phyloP scores from a whole-genome alignment of 2,888 invertebrate species.

The Hydropsyche betteni region DNA sequence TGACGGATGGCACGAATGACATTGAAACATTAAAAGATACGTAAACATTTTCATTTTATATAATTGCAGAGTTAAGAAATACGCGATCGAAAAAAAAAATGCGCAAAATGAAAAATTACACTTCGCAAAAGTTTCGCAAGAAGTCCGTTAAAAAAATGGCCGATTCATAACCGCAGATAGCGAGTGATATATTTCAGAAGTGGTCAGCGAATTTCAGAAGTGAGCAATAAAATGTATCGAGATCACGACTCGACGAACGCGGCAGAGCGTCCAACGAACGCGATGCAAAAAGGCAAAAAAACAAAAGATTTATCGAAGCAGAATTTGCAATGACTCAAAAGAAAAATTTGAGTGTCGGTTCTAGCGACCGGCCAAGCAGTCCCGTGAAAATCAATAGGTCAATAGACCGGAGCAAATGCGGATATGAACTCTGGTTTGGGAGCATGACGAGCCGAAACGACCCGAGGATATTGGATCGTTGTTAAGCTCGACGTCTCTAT shows the following conservation, averaged over 20 bases:
- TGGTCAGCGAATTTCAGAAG: neutral
- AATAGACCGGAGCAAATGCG: conserved; percentile 39
- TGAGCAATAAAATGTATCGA: neutral
- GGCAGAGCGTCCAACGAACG: neutral
- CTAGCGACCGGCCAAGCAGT: neutral
- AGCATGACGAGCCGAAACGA: conserved; percentile 27
- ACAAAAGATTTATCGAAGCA: neutral
- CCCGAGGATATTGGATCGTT: conserved; percentile 11
- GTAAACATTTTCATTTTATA: neutral
- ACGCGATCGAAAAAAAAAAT: no score
- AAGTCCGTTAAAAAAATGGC: neutral
- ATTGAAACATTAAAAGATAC: no score
- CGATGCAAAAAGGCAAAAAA: neutral
- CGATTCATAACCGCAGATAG: neutral
- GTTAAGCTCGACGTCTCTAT: neutral
- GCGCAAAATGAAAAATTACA: neutral
- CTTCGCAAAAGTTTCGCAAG: neutral
- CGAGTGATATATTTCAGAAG: conserved; percentile 2
- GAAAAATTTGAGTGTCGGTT: neutral
- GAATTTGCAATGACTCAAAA: conserved; percentile 28
- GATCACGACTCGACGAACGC: conserved; percentile 5
- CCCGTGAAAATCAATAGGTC: conserved; percentile 38
- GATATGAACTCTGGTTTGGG: conserved; percentile 36
- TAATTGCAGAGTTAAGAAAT: no score
- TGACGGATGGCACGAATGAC: no score